A percentile compares a stretch with the other conserved stretches of the same genome.
These are phyloP conservation scores for Cheilosia urbana DNA, from an alignment of 2,888 invertebrate species.

Conservation along the genomic window DNA sequence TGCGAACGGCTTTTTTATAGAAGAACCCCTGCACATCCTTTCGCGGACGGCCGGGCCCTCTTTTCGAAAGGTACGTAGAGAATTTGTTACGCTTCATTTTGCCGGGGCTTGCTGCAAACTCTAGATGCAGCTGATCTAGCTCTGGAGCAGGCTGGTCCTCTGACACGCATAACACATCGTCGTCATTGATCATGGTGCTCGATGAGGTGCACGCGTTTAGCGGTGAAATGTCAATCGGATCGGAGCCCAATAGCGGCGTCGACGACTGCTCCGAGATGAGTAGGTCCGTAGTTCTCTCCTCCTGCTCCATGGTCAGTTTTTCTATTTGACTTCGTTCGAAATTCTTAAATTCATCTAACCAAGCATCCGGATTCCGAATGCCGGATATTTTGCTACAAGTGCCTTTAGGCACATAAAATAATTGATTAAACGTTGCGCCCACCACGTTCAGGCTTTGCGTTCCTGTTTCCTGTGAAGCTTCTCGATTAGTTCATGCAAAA, in stretches of 20 bases:
- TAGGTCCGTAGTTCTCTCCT: conserved; percentile 63
- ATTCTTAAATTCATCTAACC: conserved; percentile 73
- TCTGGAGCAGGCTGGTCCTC: conserved; percentile 62
- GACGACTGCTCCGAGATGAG: conserved; percentile 57
- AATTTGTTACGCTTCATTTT: conserved; percentile 71
- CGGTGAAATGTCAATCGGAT: conserved; percentile 70
- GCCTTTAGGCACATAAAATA: conserved; percentile 64
- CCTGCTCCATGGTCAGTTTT: conserved; percentile 65
- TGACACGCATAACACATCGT: conserved; percentile 62
- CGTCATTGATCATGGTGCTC: conserved; percentile 63
- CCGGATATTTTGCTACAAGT: conserved; percentile 61
- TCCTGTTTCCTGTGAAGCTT: not conserved
- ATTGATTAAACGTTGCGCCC: conserved; percentile 46
- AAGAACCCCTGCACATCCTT: conserved; percentile 85
- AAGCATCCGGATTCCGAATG: conserved; percentile 63
- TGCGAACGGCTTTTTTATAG: conserved; percentile 74
- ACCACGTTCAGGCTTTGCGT: conserved; percentile 4
- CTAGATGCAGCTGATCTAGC: conserved; percentile 47
- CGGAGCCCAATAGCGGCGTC: conserved; percentile 61
- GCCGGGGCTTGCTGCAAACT: conserved; percentile 20
- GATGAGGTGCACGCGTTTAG: conserved; percentile 67
- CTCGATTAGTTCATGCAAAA: conserved; percentile 50
- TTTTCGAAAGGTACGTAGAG: conserved; percentile 84
- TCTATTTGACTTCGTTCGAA: conserved; percentile 44
- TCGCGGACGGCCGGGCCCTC: conserved; percentile 92